phyloP scores from a whole-genome alignment of 1,140 invertebrate species.

The Agraylea sexmaculata region DNA sequence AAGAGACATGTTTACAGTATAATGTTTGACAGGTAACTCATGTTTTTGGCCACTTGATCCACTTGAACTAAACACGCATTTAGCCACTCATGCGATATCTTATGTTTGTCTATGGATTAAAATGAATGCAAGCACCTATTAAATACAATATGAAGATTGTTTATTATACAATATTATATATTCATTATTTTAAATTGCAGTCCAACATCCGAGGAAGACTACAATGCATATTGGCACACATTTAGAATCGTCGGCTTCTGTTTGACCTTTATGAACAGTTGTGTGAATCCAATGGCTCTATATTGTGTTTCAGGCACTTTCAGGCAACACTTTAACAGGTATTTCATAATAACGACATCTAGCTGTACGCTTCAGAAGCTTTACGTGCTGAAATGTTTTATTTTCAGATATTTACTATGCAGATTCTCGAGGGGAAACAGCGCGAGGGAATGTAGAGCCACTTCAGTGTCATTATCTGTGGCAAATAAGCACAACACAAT shows the following conservation, averaged over 20 bases:
- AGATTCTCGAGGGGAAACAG: slow-evolving; percentile 8
- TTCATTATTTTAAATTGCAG: slow-evolving; percentile 27
- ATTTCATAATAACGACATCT: no score
- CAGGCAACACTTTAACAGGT: slow-evolving; percentile 62
- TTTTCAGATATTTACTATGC: slow-evolving; percentile 18
- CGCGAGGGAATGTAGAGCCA: slow-evolving; percentile 14
- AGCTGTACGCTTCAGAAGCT: no score
- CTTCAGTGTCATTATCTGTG: slow-evolving; percentile 17
- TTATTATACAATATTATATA: not conserved
- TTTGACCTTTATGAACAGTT: slow-evolving; percentile 69
- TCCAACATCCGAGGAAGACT: slow-evolving; percentile 49
- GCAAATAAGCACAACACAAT: slow-evolving; percentile 19
- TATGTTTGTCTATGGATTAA: no score
- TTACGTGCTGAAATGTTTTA: no score
- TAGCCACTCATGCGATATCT: no score
- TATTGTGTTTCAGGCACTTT: slow-evolving; percentile 78
- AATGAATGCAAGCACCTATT: no score
- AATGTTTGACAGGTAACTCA: no score
- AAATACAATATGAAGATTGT: no score
- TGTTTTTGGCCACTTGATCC: no score
- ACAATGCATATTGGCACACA: slow-evolving; percentile 68
- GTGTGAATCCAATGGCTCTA: slow-evolving; percentile 75
- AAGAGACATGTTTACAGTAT: no score
- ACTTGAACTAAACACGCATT: no score
- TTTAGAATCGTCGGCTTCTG: slow-evolving; percentile 69